Evolutionary conservation across 2,113 vertebrate species (phyloP).

Genomic region (Pseudopipra pipra): DNA sequence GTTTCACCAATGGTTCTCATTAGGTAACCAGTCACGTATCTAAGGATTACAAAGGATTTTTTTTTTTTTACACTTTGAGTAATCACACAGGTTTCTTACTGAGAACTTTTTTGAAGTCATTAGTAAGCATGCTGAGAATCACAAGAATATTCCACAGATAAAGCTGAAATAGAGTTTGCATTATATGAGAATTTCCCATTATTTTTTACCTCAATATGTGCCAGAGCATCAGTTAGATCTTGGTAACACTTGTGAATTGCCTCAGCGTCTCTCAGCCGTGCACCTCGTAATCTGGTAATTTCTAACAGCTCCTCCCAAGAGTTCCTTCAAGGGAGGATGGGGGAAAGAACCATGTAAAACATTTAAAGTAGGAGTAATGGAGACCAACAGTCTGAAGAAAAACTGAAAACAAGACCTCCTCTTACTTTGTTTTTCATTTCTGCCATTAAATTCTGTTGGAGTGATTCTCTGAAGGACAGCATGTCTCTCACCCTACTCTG

Average conservation of each 20-base stretch:
- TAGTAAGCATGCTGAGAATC: background rate
- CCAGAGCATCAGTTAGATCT: conserved; percentile 81
- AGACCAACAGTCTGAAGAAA: background rate
- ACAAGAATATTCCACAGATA: background rate
- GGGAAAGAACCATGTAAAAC: background rate
- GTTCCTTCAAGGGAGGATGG: conserved; percentile 58
- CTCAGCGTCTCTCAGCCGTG: conserved; percentile 73
- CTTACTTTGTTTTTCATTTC: background rate
- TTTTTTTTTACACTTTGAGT: background rate
- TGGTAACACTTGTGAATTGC: conserved; percentile 73
- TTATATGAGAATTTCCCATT: background rate
- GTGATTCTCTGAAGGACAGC: background rate
- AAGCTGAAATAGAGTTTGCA: background rate
- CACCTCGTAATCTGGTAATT: conserved; percentile 68
- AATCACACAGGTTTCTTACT: background rate
- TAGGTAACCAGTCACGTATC: background rate
- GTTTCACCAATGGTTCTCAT: background rate
- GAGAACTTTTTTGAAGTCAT: background rate
- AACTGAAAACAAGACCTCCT: background rate
- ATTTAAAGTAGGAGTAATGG: background rate
- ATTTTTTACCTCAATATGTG: conserved; percentile 80
- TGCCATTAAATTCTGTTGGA: background rate
- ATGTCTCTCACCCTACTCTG: background rate
- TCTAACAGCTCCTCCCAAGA: conserved; percentile 82
- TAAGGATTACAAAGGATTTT: background rate